Percentiles rank a stretch among this genome's conserved stretches.
phyloP scores from a whole-genome alignment of 1,140 invertebrate species.

The Neodiprion fabricii region DNA sequence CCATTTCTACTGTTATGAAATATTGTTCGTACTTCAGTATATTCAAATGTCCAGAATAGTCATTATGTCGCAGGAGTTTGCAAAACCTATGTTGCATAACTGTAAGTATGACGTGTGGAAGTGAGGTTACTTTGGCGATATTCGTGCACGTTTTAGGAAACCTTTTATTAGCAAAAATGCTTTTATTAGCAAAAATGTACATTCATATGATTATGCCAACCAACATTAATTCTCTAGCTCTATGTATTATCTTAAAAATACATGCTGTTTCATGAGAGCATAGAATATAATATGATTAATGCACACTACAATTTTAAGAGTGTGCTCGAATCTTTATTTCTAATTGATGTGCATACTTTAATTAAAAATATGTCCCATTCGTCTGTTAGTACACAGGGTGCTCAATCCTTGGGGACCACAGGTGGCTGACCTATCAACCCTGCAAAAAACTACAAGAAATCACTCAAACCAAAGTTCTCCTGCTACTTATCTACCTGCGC shows the following conservation, averaged over 20 bases:
- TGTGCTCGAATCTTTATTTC: not conserved
- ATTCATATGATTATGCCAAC: not conserved
- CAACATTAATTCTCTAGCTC: not conserved
- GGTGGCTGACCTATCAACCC: slow-evolving; percentile 44
- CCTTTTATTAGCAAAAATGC: not conserved
- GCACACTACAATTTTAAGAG: not conserved
- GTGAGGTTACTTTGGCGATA: not conserved
- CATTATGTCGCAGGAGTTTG: not conserved
- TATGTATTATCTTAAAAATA: not conserved
- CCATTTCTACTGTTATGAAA: not conserved
- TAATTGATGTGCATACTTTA: slow-evolving; percentile 21
- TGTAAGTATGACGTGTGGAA: not conserved
- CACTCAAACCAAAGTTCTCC: slow-evolving; percentile 37
- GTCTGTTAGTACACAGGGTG: slow-evolving; percentile 63
- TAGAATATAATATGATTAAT: not conserved
- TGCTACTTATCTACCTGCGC: slow-evolving; percentile 44
- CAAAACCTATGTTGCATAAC: not conserved
- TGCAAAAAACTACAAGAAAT: slow-evolving; percentile 43
- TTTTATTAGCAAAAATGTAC: slow-evolving; percentile 11
- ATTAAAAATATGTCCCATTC: slow-evolving; percentile 32
- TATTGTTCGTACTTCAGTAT: not conserved
- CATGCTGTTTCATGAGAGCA: not conserved
- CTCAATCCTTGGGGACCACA: slow-evolving; percentile 69
- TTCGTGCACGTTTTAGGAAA: not conserved
- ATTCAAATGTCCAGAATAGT: slow-evolving; percentile 2